A percentile compares a stretch with the other conserved stretches of the same genome.
phyloP scores from a whole-genome alignment of 2,113 vertebrate species.

The Plectropomus leopardus region DNA sequence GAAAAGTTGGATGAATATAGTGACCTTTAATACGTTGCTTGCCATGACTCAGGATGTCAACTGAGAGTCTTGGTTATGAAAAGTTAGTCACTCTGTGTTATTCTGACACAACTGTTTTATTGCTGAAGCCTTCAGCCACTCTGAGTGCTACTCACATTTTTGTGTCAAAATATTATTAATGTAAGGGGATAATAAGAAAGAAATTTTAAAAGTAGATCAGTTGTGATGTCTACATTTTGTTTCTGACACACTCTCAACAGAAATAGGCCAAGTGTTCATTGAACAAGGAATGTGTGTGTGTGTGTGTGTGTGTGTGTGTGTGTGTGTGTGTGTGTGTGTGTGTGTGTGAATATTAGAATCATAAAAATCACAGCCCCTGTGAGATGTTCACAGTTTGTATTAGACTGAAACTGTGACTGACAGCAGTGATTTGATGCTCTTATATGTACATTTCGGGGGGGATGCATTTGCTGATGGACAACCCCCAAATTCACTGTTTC shows the following conservation, averaged over 20 bases:
- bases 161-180: neutral
- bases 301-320: too few species aligned
- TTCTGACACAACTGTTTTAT: neutral
- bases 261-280: too few species aligned
- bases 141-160: neutral
- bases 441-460: too few species aligned
- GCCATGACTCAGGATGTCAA: neutral
- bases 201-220: too few species aligned
- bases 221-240: too few species aligned
- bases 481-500: too few species aligned
- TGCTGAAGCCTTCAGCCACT: neutral
- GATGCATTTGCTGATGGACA: too few species aligned
- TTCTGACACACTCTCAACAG: neutral
- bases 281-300: too few species aligned
- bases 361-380: too few species aligned
- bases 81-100: neutral
- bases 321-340: too few species aligned
- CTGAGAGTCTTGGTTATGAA: neutral
- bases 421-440: neutral
- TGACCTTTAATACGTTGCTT: neutral
- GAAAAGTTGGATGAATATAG: neutral
- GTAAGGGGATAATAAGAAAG: neutral
- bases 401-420: neutral
- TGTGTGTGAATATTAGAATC: neutral
- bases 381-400: neutral